A percentile compares a stretch with the other conserved stretches of the same genome.
Evolutionary conservation across 2,113 vertebrate species (phyloP).

Genomic region (Hemichromis elongatus): DNA sequence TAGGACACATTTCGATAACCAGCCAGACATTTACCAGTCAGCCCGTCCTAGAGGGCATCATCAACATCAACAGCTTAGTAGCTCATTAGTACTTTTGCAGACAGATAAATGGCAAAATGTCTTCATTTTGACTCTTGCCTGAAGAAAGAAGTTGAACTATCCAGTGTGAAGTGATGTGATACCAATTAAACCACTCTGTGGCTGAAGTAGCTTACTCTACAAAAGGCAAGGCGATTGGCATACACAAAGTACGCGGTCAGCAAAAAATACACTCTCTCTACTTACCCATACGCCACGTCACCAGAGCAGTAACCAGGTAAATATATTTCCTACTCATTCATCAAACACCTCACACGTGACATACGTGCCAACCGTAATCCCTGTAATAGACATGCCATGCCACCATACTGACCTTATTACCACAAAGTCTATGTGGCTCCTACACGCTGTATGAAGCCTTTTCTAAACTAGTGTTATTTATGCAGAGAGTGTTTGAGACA

Average conservation of each 20-base stretch:
- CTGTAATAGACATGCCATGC: background rate
- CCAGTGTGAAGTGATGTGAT: background rate
- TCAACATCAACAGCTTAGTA: rapidly evolving
- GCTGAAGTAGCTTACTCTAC: background rate
- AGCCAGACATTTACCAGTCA: background rate
- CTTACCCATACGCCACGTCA: background rate
- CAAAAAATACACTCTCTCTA: no score
- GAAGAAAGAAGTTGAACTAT: background rate
- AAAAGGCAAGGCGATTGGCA: background rate
- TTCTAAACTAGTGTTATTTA: background rate
- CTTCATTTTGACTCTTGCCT: background rate
- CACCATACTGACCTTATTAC: background rate
- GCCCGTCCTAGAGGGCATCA: background rate
- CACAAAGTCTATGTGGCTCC: background rate
- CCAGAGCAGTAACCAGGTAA: background rate
- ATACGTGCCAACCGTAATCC: background rate
- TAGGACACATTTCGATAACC: background rate
- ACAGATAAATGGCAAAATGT: background rate
- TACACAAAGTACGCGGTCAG: no score
- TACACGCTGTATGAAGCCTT: background rate
- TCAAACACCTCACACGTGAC: background rate
- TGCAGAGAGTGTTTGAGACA: background rate
- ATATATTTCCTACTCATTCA: background rate
- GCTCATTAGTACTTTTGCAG: background rate
- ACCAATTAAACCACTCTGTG: background rate